These are phyloP conservation scores for Leptothorax acervorum DNA, from an alignment of 2,888 invertebrate species.

Conservation along the genomic window DNA sequence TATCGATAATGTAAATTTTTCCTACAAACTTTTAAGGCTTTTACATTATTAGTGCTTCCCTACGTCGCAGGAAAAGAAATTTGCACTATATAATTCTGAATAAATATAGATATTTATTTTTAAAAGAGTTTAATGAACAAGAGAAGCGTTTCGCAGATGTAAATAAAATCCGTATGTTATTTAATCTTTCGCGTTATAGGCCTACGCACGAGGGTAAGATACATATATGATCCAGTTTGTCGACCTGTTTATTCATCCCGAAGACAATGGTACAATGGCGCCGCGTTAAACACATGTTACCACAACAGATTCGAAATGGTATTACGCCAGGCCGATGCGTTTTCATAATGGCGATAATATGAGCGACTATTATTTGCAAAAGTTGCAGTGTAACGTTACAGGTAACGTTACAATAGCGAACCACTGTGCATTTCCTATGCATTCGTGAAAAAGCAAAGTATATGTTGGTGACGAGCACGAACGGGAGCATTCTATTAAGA, in stretches of 20 bases:
- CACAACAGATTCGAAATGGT: neutral
- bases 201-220: neutral
- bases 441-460: conserved; percentile 5
- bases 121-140: neutral
- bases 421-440: neutral
- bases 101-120: neutral
- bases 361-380: conserved; percentile 48
- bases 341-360: conserved; percentile 18
- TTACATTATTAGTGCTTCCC: neutral
- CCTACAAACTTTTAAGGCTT: neutral
- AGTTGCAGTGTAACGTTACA: conserved; percentile 34
- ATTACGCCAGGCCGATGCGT: neutral
- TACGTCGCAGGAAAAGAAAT: neutral
- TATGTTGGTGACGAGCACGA: neutral
- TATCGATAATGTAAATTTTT: neutral
- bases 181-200: conserved; percentile 8
- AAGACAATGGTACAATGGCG: conserved; percentile 32
- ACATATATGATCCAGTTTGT: conserved; percentile 18
- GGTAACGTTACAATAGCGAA: neutral
- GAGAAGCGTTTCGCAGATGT: neutral
- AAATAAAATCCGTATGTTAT: neutral
- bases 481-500: conserved; percentile 9
- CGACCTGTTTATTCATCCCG: conserved; percentile 32
- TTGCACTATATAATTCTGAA: neutral
- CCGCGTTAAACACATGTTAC: conserved; percentile 26